Base-by-base conservation (phyloP, 2,888 invertebrate genomes). In the Neoitamus cyanurus region DNA sequence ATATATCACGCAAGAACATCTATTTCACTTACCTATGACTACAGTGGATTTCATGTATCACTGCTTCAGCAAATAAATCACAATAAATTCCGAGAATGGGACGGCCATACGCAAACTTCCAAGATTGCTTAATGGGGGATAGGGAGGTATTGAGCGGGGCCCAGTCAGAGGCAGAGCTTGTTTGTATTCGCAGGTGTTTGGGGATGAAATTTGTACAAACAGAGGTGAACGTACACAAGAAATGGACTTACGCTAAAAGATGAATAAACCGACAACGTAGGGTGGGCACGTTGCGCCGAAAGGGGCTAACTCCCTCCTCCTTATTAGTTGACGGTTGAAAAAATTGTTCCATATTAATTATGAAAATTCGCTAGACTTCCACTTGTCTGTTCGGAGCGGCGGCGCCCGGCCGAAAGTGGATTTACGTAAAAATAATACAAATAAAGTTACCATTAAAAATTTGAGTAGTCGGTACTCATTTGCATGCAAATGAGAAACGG, bases 401-500 rank as follows among this genome's bases (percentile, higher is more conserved):
- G 58, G 58, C 20, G 58, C 20, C 58, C 15, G 7, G 15, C 58
- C 20, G 25, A 58, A 58, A 58, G 58, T 70, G 70, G 69, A 69
- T 82, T 82, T 69, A 30, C 30, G 36, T 28, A 68, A 68, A 82
- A 82, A 82, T 82, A 82, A 82, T 69, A 82, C 82, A 82, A 69
- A 69, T 36, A 82, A 82, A 82, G 69, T 77, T 83, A 77, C 37
- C 85, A 77, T 83, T 85, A 84, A 85, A 85, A 85, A 85, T 85
- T 83, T 83, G 85, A 85, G 84, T 83, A 83, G 84, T 77, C 83
- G 42, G 42, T 83, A 84, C 84, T 85, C 83, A 85, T 85, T 85
- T 85, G 85, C 84, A 85, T 85, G 85, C 83, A 85, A 85, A 85
- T 85, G 85, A 85, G 85, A 85, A 85, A 83, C 84, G 84, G 84